Evolutionary conservation across 2,797 vertebrate species (phyloP).

Genomic region (Vultur gryphus): DNA sequence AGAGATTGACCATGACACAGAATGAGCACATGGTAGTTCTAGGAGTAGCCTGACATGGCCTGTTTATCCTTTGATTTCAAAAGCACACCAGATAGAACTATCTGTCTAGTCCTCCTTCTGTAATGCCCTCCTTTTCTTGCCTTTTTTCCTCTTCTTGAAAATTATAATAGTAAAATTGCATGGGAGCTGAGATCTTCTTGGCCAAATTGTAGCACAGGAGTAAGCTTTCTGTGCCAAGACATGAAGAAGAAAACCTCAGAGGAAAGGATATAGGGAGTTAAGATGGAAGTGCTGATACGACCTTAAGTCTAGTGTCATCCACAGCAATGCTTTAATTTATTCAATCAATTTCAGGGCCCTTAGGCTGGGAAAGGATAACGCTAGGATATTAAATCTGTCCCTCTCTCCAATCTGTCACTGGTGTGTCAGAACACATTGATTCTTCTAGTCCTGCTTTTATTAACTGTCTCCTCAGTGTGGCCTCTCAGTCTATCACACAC

Average conservation of each 20-base stretch:
- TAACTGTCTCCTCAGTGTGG: constrained; percentile 59
- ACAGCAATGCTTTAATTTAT: constrained; percentile 66
- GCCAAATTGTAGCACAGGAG: neutral
- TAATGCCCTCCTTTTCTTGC: neutral
- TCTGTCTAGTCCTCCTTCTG: neutral
- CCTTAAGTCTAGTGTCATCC: constrained; percentile 36
- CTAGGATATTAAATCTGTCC: constrained; percentile 76
- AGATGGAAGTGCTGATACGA: constrained; percentile 24
- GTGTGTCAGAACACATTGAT: constrained; percentile 68
- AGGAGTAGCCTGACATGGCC: neutral
- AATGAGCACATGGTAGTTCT: neutral
- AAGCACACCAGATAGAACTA: neutral
- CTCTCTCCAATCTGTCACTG: constrained; percentile 70
- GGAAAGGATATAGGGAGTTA: neutral
- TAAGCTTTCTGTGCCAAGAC: neutral
- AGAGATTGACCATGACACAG: neutral
- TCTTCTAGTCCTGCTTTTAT: constrained; percentile 63
- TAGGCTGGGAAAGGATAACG: constrained; percentile 64
- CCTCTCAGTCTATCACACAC: constrained; percentile 2
- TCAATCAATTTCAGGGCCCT: constrained; percentile 71
- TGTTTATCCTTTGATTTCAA: neutral
- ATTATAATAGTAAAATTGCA: neutral
- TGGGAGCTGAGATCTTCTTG: neutral
- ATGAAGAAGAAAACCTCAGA: neutral
- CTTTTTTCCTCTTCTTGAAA: neutral